These are phyloP conservation scores for Xestobium rufovillosum DNA, from an alignment of 2,888 invertebrate species.

Conservation along the genomic window DNA sequence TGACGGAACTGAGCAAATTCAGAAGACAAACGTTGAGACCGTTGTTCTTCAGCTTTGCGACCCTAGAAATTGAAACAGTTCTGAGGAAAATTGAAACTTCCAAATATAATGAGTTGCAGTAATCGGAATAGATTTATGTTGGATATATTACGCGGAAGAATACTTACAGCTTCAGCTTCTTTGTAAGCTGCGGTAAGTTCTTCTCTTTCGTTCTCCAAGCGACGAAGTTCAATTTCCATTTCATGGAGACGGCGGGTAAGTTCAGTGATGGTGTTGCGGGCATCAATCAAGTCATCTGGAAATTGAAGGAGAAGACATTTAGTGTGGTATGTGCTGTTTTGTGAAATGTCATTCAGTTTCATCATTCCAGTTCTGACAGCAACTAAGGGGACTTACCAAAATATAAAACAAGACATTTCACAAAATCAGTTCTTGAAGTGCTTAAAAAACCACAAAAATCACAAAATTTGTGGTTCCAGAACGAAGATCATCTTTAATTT, in stretches of 20 bases:
- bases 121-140: background rate
- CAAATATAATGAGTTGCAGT: background rate
- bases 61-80: slow-evolving; percentile 51
- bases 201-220: slow-evolving; percentile 98
- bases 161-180: slow-evolving; percentile 95
- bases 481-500: too few relatives aligned
- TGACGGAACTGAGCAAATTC: slow-evolving; percentile 92
- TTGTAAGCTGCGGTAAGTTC: slow-evolving; percentile 96
- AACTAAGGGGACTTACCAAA: too few relatives aligned
- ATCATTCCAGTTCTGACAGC: too few relatives aligned
- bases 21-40: slow-evolving; percentile 84
- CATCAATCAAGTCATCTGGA: slow-evolving; percentile 91
- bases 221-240: slow-evolving; percentile 91
- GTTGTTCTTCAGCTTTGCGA: slow-evolving; percentile 95
- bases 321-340: too few relatives aligned
- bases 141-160: slow-evolving; percentile 7
- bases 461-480: too few relatives aligned
- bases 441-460: too few relatives aligned
- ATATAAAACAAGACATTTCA: too few relatives aligned
- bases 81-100: slow-evolving; percentile 8
- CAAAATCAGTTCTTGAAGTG: too few relatives aligned
- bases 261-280: slow-evolving; percentile 88
- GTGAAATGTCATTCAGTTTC: too few relatives aligned
- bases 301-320: too few relatives aligned
- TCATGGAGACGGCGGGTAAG: slow-evolving; percentile 96